phyloP scores from a whole-genome alignment of 23 tunicate species.

The Oikopleura albicans region DNA sequence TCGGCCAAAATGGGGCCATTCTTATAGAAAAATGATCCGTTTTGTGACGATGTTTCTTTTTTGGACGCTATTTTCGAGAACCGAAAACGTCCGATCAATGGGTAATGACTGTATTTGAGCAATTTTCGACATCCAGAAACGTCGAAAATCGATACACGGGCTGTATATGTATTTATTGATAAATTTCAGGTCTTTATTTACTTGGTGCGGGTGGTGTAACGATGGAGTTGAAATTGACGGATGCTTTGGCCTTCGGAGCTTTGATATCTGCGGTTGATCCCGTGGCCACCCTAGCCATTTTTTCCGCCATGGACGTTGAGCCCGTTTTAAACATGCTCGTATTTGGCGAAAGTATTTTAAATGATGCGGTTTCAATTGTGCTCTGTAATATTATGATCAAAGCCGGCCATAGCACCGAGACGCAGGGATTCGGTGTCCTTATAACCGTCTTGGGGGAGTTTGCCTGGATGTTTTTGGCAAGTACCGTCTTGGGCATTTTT shows the following conservation, averaged over 20 bases:
- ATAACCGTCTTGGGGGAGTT: constrained; percentile 49
- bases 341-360: constrained; percentile 90
- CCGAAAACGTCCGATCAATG: too few species aligned
- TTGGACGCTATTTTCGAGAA: too few species aligned
- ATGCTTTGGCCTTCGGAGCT: constrained; percentile 80
- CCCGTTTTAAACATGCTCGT: constrained; percentile 94
- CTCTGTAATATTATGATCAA: constrained; percentile 14
- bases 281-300: constrained; percentile 89
- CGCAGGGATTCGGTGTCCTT: background rate
- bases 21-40: too few species aligned
- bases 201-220: background rate
- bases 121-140: too few species aligned
- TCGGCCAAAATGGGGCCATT: too few species aligned
- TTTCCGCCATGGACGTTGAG: constrained; percentile 82
- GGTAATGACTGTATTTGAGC: too few species aligned
- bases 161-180: too few species aligned
- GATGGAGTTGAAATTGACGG: background rate
- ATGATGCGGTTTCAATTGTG: constrained; percentile 90
- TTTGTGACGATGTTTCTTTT: too few species aligned
- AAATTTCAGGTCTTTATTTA: background rate
- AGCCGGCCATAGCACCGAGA: background rate
- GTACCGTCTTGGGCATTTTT: constrained; percentile 50
- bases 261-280: constrained; percentile 94
- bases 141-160: too few species aligned
- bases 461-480: constrained; percentile 67